Evolutionary conservation across 2,797 vertebrate species (phyloP), one percentile per base, ranked within the genome.

Genomic region (Perdix hodgsoniae): DNA sequence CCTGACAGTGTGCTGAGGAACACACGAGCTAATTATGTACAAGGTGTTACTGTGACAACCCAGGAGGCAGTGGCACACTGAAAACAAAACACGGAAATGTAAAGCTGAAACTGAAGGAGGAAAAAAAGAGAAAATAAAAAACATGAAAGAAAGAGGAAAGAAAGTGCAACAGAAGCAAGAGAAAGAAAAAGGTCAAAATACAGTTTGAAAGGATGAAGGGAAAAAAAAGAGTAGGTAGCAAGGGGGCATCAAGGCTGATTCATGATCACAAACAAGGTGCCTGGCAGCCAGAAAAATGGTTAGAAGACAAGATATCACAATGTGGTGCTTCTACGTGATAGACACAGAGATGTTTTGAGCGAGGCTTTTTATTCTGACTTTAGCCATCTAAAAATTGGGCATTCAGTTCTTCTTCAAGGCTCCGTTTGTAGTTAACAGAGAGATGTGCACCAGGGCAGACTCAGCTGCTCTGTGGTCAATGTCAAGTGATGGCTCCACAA

Each of bases 21-120:
- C 9, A 52, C 33, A 49, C 1, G 9, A 83, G 13, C 65, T 92
- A 84, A 90, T 92, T 88, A 72, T 0, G 0, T 74, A 64, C 0
- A 2, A 71, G 60, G 40, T 88, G 84, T 94, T 92, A 93, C 85
- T 94, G 92, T 92, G 84, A 92, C 89, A 95, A 82, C 81, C 33
- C 63, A 59, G 0, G 1, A 83, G 56, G 78, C 84, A 92, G 81
- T 8, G 27, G 47, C 4, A 2, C 7, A 7, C 27, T 80, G 70
- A 90, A 95, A 95, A 88, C 75, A 52, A 91, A 83, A 31, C 75
- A 71, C 0, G 1, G 88, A 94, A 90, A 81, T 2, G 3, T 77
- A 74, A 79, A 91, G 56, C 33, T 78, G 70, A 92, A 93, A 90
- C 21, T 21, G 76, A 39, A 42, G 10, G 73, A 79, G 40, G 13